These are phyloP conservation scores for Iphiclides podalirius DNA, from an alignment of 2,888 invertebrate genomes.

Conservation along the genomic window DNA sequence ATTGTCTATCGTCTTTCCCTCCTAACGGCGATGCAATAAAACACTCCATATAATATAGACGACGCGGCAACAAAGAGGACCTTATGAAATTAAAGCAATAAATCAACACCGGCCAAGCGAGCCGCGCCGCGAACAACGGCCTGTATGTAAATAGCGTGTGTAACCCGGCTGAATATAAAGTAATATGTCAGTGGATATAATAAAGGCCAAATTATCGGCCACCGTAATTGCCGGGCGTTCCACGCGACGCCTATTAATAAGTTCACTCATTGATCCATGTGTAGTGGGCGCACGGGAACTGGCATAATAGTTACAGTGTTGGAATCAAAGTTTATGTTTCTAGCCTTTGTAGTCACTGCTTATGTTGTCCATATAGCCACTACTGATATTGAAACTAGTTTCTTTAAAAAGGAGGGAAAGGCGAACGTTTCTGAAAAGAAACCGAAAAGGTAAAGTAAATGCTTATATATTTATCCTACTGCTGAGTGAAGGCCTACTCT, in stretches of 20 bases:
- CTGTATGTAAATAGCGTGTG: conserved; percentile 71
- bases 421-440: too few species aligned
- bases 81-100: conserved; percentile 79
- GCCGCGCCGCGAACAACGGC: conserved; percentile 68
- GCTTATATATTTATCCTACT: too few species aligned
- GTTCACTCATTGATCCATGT: conserved; percentile 20
- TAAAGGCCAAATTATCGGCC: conserved; percentile 50
- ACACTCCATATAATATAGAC: conserved; percentile 37
- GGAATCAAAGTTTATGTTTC: too few species aligned
- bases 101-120: conserved; percentile 62
- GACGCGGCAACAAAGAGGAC: conserved; percentile 73
- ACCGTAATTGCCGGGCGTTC: conserved; percentile 38
- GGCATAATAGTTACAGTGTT: too few species aligned
- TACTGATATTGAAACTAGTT: too few species aligned
- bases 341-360: too few species aligned
- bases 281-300: not conserved
- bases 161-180: conserved; percentile 64
- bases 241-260: conserved; percentile 17
- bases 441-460: too few species aligned
- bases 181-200: conserved; percentile 57
- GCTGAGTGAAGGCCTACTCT: too few species aligned
- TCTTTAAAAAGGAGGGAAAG: too few species aligned
- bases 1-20: too few species aligned
- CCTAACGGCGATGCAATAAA: conserved; percentile 24
- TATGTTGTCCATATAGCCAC: too few species aligned